Percentiles rank a stretch among this genome's conserved stretches.
Conservation (phyloP, 2,797 vertebrate genomes). For the Microhierax caerulescens region DNA sequence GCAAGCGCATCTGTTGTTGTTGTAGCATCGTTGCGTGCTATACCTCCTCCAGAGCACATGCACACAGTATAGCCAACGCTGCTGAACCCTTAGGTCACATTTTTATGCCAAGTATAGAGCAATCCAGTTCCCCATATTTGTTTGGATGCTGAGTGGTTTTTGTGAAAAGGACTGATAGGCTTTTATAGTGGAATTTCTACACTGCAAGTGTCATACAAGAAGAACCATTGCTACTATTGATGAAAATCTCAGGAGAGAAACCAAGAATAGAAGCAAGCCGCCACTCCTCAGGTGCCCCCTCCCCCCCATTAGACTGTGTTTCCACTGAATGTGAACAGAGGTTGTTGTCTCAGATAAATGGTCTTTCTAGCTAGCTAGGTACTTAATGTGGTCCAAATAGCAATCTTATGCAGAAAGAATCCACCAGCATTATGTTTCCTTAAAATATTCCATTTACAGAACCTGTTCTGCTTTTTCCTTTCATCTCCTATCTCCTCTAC, state of each 20-base stretch:
- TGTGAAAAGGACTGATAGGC: neutral
- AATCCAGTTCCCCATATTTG: neutral
- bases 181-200: neutral
- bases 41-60: neutral
- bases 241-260: neutral
- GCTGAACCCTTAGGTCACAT: neutral
- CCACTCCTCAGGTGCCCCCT: neutral
- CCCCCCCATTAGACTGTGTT: neutral
- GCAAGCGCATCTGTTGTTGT: neutral
- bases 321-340: neutral
- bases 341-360: neutral
- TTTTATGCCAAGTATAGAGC: neutral
- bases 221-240: fast-evolving
- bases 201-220: neutral
- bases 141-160: neutral
- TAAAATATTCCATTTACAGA: neutral
- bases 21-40: fast-evolving
- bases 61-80: neutral
- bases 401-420: neutral
- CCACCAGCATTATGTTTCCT: neutral
- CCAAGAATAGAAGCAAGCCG: neutral
- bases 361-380: neutral
- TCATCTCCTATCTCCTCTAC: neutral
- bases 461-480: neutral
- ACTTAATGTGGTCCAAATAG: neutral